Conservation (phyloP, 2,797 vertebrate genomes). For the Molossus molossus region DNA sequence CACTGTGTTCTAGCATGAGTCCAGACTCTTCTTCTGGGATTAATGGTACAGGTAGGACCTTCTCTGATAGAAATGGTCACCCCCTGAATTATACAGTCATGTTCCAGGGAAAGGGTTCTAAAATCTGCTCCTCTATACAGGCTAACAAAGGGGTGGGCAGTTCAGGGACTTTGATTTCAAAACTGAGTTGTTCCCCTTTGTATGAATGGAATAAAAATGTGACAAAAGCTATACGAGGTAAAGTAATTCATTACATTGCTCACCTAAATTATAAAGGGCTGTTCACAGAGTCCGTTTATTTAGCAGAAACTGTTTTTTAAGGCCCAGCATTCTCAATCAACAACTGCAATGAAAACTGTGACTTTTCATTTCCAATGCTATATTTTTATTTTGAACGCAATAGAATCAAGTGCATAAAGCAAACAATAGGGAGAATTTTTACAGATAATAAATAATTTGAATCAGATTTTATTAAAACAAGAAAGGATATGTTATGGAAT, state of each 20-base stretch:
- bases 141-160: not conserved
- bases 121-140: not conserved
- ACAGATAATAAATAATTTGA: conserved; percentile 77
- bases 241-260: conserved; percentile 20
- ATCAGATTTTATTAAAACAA: conserved; percentile 77
- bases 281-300: conserved; percentile 41
- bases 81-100: not conserved
- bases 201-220: conserved; percentile 58
- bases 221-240: conserved; percentile 56
- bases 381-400: conserved; percentile 45
- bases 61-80: not conserved
- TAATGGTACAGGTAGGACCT: not conserved
- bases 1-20: not conserved
- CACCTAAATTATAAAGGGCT: conserved; percentile 11
- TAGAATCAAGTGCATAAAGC: conserved; percentile 16
- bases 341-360: not conserved
- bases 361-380: conserved; percentile 58
- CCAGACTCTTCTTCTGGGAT: not conserved
- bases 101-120: conserved; percentile 43
- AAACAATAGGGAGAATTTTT: conserved; percentile 53
- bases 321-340: not conserved
- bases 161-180: not conserved
- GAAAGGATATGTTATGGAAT: conserved; percentile 48
- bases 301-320: conserved; percentile 16
- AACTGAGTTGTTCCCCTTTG: conserved; percentile 23